Conservation (phyloP, 2,797 vertebrate genomes). For the Eleutherodactylus coqui region DNA sequence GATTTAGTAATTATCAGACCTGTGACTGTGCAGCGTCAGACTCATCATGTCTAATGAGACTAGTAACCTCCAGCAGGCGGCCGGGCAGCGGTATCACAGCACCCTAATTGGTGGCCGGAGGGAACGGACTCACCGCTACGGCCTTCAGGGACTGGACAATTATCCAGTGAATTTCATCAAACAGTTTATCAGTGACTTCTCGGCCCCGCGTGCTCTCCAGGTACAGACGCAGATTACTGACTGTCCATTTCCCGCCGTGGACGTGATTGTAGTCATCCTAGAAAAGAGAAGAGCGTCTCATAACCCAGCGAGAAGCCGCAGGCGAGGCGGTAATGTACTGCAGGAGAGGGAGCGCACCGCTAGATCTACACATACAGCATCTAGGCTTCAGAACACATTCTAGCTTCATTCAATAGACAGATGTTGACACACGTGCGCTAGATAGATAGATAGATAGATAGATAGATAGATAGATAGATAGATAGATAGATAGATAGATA, state of each 20-base stretch:
- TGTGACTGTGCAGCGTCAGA: background rate
- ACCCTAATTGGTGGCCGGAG: background rate
- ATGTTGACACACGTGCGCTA: too few relatives aligned
- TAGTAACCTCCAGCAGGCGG: background rate
- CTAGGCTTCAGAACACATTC: background rate
- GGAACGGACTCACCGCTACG: constrained; percentile 85
- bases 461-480: too few relatives aligned
- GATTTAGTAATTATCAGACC: background rate
- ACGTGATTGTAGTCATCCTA: constrained; percentile 99
- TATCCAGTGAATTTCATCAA: constrained; percentile 98
- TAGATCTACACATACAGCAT: background rate
- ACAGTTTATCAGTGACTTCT: constrained; percentile 91
- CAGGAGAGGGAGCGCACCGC: background rate
- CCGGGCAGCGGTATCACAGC: background rate
- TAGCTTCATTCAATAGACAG: too few relatives aligned
- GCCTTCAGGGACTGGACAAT: constrained; percentile 97
- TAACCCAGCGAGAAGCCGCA: background rate
- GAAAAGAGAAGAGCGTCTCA: background rate
- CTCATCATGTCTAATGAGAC: background rate
- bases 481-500: too few relatives aligned
- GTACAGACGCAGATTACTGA: constrained; percentile 92
- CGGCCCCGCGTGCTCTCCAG: constrained; percentile 95
- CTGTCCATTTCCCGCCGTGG: constrained; percentile 97
- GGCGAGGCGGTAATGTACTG: background rate
- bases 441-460: too few relatives aligned